These are phyloP conservation scores for Psettodes erumei DNA, from an alignment of 2,113 vertebrate genomes.

Conservation along the genomic window DNA sequence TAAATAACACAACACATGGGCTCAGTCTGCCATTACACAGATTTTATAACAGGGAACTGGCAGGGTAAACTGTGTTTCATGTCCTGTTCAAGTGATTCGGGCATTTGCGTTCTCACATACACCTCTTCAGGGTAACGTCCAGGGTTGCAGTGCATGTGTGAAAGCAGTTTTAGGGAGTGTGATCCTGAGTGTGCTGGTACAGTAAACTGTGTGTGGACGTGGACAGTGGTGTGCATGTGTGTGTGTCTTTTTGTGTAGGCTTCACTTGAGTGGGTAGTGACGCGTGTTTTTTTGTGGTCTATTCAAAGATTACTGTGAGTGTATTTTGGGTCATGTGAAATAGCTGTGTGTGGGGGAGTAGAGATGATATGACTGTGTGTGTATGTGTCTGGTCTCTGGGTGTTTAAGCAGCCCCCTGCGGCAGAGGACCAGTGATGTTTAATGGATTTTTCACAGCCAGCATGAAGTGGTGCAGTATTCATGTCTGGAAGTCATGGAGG, in stretches of 20 bases:
- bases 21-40: neutral
- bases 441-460: constrained; percentile 68
- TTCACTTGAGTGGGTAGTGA: constrained; percentile 13
- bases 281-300: neutral
- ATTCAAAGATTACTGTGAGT: constrained; percentile 15
- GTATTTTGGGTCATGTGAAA: constrained; percentile 25
- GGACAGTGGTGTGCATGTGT: neutral
- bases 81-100: neutral
- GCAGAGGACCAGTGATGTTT: constrained; percentile 59
- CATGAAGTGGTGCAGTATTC: constrained; percentile 61
- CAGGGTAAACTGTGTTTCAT: neutral
- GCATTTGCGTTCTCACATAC: neutral
- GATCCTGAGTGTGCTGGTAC: neutral
- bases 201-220: neutral
- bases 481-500: constrained; percentile 55
- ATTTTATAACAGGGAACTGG: neutral
- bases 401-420: constrained; percentile 46
- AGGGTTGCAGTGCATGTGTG: neutral
- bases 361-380: neutral
- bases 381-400: constrained; percentile 37
- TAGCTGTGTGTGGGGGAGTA: neutral
- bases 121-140: constrained; percentile 10
- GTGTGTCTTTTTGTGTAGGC: constrained; percentile 5
- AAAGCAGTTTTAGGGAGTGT: neutral
- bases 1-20: no score